These are phyloP conservation scores for Helogale parvula DNA, from an alignment of 2,113 vertebrate genomes.

Conservation along the genomic window DNA sequence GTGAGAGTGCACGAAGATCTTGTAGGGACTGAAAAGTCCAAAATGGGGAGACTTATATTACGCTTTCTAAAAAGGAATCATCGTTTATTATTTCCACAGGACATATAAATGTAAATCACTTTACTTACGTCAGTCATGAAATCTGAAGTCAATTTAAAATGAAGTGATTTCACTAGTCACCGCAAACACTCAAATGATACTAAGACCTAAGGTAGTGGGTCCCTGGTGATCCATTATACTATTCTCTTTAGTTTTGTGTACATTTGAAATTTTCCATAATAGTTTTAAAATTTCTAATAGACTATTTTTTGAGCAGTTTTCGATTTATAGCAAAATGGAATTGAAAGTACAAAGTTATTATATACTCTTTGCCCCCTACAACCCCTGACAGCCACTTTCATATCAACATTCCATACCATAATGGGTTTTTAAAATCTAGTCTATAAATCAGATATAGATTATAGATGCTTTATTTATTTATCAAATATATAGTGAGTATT, in stretches of 20 bases:
- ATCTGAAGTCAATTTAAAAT: background rate
- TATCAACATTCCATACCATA: background rate
- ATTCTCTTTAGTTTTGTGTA: conserved; percentile 20
- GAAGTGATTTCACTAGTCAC: background rate
- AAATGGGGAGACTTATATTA: background rate
- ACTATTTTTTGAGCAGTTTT: conserved; percentile 35
- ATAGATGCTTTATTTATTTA: background rate
- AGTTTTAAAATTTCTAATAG: background rate
- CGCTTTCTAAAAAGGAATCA: background rate
- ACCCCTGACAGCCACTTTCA: background rate
- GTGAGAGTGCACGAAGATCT: background rate
- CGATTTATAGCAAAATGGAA: background rate
- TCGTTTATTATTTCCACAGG: background rate
- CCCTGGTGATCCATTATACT: background rate
- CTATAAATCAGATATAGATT: background rate
- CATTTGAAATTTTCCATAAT: background rate
- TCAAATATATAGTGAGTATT: background rate
- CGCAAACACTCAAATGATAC: background rate
- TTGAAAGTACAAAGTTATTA: background rate
- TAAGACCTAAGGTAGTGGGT: background rate
- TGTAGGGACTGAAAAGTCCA: background rate
- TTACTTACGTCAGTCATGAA: background rate
- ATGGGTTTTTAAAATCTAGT: background rate
- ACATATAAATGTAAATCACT: conserved; percentile 17
- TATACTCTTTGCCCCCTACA: background rate